These are phyloP conservation scores for Penaeus japonicus DNA, from an alignment of 1,140 invertebrate species.

Conservation along the genomic window DNA sequence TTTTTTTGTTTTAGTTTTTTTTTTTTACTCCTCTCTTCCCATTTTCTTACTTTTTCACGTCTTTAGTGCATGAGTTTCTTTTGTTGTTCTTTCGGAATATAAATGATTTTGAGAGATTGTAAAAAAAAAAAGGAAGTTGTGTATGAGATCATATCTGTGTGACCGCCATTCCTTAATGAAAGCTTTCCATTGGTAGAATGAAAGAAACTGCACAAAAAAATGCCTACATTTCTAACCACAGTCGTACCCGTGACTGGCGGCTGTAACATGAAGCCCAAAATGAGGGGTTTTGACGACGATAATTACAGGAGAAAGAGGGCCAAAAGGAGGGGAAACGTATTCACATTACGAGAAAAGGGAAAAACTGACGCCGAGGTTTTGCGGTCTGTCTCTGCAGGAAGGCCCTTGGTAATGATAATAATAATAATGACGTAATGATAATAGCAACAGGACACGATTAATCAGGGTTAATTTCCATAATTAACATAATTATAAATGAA, in stretches of 20 bases:
- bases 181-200: no score
- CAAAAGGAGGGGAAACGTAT: slow-evolving; percentile 32
- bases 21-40: background rate
- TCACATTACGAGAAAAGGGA: slow-evolving; percentile 36
- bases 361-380: slow-evolving; percentile 22
- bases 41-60: background rate
- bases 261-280: slow-evolving; percentile 40
- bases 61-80: background rate
- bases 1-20: no score
- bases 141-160: no score
- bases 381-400: slow-evolving; percentile 20
- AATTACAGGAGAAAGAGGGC: slow-evolving; percentile 49
- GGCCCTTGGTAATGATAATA: no score
- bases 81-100: background rate
- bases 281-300: slow-evolving; percentile 45
- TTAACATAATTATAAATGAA: no score
- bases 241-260: slow-evolving; percentile 23
- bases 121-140: no score
- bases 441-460: no score
- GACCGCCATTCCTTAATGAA: no score
- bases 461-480: no score
- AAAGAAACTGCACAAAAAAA: background rate
- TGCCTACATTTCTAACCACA: slow-evolving; percentile 32
- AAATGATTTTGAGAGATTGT: no score
- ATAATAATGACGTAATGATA: no score